phyloP scores from a whole-genome alignment of 2,113 vertebrate genomes.

The Cacatua alba region DNA sequence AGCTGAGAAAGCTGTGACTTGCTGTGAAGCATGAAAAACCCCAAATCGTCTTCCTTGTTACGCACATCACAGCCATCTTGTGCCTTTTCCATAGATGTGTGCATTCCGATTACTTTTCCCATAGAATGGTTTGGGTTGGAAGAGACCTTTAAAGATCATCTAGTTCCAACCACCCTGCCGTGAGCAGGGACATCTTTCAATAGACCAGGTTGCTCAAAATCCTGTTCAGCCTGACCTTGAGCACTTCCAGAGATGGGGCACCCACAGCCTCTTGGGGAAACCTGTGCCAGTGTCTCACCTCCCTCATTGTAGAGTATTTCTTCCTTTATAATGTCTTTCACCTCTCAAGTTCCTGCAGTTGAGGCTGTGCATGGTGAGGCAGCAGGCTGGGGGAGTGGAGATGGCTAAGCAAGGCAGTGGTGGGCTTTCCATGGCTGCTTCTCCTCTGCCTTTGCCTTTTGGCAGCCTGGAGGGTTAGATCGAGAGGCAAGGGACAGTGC shows the following conservation, averaged over 20 bases:
- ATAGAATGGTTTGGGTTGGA: not conserved
- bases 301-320: rapidly evolving
- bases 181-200: not conserved
- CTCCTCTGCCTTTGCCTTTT: not conserved
- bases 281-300: not conserved
- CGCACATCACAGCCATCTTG: rapidly evolving
- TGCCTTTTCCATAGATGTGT: not conserved
- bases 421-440: not conserved
- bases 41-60: not conserved
- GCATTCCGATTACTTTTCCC: not conserved
- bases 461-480: not conserved
- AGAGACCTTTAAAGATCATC: not conserved
- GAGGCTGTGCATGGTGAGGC: not conserved
- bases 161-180: rapidly evolving
- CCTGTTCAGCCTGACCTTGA: not conserved
- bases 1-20: not conserved
- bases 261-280: not conserved
- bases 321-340: not conserved
- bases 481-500: not conserved
- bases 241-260: not conserved
- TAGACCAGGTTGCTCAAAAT: not conserved
- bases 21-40: not conserved
- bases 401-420: not conserved
- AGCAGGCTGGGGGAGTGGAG: not conserved
- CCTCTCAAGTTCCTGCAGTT: not conserved